These are phyloP conservation scores for Drosophila limbata DNA, from an alignment of 2,888 invertebrate species.

Conservation along the genomic window DNA sequence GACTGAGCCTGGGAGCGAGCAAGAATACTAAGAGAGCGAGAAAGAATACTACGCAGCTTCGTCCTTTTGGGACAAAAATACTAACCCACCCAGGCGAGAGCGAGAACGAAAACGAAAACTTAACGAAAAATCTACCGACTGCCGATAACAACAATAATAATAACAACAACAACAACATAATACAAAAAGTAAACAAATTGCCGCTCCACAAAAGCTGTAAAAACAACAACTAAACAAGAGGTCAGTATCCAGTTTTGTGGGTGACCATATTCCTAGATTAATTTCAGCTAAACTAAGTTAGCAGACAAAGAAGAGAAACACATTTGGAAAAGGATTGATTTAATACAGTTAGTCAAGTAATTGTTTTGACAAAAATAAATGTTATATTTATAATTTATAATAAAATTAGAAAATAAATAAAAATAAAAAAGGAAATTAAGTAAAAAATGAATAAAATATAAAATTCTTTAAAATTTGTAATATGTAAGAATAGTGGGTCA, in stretches of 20 bases:
- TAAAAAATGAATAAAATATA: too few species aligned
- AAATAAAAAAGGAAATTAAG: too few species aligned
- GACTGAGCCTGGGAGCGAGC: conserved; percentile 21
- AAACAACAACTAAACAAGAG: conserved; percentile 52
- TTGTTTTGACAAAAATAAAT: too few species aligned
- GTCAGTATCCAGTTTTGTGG: conserved; percentile 57
- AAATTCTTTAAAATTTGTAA: too few species aligned
- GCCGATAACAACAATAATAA: conserved; percentile 48
- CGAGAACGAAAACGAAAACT: conserved; percentile 43
- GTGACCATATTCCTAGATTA: conserved; percentile 3
- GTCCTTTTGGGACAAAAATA: conserved; percentile 59
- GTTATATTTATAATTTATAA: too few species aligned
- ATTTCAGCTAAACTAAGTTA: background rate
- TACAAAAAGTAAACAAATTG: conserved; percentile 73
- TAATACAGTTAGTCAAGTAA: too few species aligned
- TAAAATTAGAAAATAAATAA: too few species aligned
- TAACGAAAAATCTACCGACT: conserved; percentile 61
- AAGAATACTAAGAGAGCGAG: conserved; percentile 29
- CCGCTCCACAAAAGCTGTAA: conserved; percentile 46
- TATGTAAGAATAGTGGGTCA: too few species aligned
- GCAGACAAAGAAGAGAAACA: background rate
- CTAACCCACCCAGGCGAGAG: conserved; percentile 57
- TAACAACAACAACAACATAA: conserved; percentile 25
- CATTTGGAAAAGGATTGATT: background rate
- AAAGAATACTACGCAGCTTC: conserved; percentile 33